Percentiles rank a stretch among this genome's conserved stretches.
phyloP scores from a whole-genome alignment of 2,113 vertebrate genomes.

The Tursiops truncatus region DNA sequence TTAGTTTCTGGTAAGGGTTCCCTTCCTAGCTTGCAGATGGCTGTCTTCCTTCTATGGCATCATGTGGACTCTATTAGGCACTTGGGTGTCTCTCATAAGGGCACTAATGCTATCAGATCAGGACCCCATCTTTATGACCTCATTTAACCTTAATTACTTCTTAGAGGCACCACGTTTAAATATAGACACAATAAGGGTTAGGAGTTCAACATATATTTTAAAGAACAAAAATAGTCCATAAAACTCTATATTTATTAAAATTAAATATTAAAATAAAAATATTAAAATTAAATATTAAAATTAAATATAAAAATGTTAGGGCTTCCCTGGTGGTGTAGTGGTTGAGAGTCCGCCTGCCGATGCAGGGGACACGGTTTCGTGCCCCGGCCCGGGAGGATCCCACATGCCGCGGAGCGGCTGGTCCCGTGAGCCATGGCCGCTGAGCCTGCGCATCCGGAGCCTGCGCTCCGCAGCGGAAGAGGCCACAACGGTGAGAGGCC shows the following conservation, averaged over 20 bases:
- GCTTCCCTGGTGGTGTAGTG: no score
- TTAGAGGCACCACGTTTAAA: background rate
- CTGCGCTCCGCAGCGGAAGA: no score
- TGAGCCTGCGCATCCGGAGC: no score
- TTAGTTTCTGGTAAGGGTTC: background rate
- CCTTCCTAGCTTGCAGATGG: background rate
- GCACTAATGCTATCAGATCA: background rate
- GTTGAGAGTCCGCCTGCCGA: no score
- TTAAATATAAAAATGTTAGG: background rate
- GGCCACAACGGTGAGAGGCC: no score
- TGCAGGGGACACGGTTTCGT: no score
- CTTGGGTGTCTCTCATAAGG: background rate
- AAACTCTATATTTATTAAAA: background rate
- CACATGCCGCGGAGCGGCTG: no score
- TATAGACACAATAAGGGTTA: background rate
- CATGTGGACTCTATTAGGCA: background rate
- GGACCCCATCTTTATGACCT: background rate
- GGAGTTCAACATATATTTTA: background rate
- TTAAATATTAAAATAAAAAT: background rate
- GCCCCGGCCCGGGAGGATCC: no score
- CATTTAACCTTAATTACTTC: background rate
- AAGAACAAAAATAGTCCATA: background rate
- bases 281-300: no score
- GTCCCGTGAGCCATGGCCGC: no score
- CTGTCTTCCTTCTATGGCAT: background rate